These are phyloP conservation scores for Fissipunctia ypsillon DNA, from an alignment of 2,888 invertebrate genomes.

Conservation along the genomic window DNA sequence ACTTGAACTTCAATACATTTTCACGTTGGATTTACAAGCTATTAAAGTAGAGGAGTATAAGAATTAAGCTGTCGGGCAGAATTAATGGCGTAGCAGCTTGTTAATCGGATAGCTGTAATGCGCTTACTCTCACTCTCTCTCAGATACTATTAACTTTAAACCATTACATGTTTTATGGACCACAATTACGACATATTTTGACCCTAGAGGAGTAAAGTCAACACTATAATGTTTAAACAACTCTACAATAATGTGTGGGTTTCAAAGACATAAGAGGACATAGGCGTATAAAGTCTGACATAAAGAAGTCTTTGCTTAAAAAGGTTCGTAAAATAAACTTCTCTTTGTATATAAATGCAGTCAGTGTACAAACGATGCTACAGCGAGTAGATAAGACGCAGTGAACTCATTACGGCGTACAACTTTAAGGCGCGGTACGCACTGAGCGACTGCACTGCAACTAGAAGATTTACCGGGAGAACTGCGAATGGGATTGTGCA, in stretches of 20 bases:
- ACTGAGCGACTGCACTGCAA: constrained; percentile 34
- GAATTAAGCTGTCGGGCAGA: constrained; percentile 58
- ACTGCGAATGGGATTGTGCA: constrained; percentile 20
- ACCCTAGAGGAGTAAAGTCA: constrained; percentile 30
- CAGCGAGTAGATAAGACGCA: constrained; percentile 36
- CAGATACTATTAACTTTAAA: constrained; percentile 55
- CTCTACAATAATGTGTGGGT: constrained; percentile 37
- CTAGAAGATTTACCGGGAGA: constrained; percentile 21
- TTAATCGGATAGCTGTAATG: constrained; percentile 65
- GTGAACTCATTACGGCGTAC: constrained; percentile 45
- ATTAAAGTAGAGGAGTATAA: constrained; percentile 58
- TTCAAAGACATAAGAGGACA: constrained; percentile 37
- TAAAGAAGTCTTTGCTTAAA: constrained; percentile 52
- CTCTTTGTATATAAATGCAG: constrained; percentile 34
- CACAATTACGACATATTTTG: constrained; percentile 46
- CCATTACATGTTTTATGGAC: constrained; percentile 48
- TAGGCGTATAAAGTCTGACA: constrained; percentile 41
- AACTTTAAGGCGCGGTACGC: constrained; percentile 50
- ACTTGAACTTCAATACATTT: constrained; percentile 39
- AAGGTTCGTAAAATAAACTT: constrained; percentile 42
- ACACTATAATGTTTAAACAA: constrained; percentile 48
- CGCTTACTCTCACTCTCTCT: constrained; percentile 69
- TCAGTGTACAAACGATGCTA: constrained; percentile 27
- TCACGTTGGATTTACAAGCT: constrained; percentile 54
- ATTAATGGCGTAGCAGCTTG: constrained; percentile 62